phyloP scores from a whole-genome alignment of 2,113 vertebrate species.

The Macquaria ambigua region DNA sequence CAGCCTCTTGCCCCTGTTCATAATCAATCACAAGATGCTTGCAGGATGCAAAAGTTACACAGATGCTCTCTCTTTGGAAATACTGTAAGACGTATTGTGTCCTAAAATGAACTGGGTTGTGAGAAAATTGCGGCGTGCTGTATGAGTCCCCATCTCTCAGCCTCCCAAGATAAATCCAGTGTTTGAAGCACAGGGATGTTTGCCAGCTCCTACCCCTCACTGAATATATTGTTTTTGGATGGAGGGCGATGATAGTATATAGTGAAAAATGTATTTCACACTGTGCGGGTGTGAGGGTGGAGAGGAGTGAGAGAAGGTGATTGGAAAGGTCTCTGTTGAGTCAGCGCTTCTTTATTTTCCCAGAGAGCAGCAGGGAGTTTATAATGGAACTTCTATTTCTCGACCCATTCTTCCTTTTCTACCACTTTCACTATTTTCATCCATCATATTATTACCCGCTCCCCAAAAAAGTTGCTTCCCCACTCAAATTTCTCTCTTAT shows the following conservation, averaged over 20 bases:
- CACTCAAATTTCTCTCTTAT: not conserved
- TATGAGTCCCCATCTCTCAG: not conserved
- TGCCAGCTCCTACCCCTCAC: constrained; percentile 29
- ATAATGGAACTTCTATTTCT: constrained; percentile 49
- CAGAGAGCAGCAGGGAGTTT: constrained; percentile 26
- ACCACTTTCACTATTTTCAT: constrained; percentile 46
- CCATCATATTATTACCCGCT: constrained; percentile 43
- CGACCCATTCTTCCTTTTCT: constrained; percentile 14
- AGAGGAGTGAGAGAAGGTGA: constrained; percentile 31
- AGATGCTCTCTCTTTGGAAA: not conserved
- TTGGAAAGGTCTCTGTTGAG: constrained; percentile 64
- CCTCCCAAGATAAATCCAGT: constrained; percentile 16
- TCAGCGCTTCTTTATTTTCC: constrained; percentile 62
- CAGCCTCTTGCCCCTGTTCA: not conserved
- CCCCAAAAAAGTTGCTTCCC: constrained; percentile 6
- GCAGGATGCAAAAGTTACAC: not conserved
- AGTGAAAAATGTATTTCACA: constrained; percentile 33
- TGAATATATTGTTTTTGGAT: constrained; percentile 54
- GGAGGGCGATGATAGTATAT: constrained; percentile 12
- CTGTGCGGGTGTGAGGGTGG: constrained; percentile 18
- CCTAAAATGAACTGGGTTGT: not conserved
- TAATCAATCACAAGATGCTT: not conserved
- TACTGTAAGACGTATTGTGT: not conserved
- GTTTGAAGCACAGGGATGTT: constrained; percentile 21
- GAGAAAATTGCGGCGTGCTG: constrained; percentile 15